These are phyloP conservation scores for Cyclina sinensis DNA, from an alignment of 1,140 invertebrate species.

Conservation along the genomic window DNA sequence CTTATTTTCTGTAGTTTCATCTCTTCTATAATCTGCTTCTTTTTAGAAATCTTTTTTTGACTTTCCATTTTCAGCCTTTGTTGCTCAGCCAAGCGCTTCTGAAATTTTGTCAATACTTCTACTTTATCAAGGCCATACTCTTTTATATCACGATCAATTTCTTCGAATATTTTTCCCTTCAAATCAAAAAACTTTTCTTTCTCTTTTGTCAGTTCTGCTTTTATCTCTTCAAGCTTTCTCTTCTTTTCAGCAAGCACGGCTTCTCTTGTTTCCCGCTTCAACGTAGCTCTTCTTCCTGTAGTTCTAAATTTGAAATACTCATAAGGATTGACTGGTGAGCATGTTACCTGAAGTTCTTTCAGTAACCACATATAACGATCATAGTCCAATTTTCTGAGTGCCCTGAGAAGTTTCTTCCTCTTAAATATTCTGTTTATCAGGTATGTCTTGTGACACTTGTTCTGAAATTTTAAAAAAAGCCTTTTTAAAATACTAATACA, in stretches of 20 bases:
- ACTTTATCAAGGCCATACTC: conserved; percentile 88
- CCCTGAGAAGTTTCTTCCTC: conserved; percentile 91
- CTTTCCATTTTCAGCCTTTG: conserved; percentile 4
- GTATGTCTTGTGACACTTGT: conserved; percentile 87
- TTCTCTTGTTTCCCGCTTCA: conserved; percentile 89
- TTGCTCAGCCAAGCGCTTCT: conserved; percentile 42
- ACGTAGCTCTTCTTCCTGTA: conserved; percentile 88
- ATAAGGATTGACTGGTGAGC: conserved; percentile 87
- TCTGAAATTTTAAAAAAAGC: conserved; percentile 85
- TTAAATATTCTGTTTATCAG: conserved; percentile 92
- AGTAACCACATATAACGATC: conserved; percentile 95
- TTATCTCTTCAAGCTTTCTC: conserved; percentile 90
- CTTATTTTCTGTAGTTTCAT: background rate
- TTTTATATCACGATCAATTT: conserved; percentile 91
- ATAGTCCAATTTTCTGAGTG: conserved; percentile 92
- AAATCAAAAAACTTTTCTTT: conserved; percentile 90
- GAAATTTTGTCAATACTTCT: conserved; percentile 41
- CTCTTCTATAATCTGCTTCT: background rate
- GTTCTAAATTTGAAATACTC: conserved; percentile 77
- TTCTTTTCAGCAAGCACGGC: conserved; percentile 90
- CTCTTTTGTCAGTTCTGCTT: conserved; percentile 89
- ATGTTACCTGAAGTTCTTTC: conserved; percentile 92
- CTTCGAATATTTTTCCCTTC: conserved; percentile 89
- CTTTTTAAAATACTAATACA: too few species aligned
- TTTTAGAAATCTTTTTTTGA: background rate